Evolutionary conservation across 2,797 vertebrate species (phyloP).

Genomic region (Squalus acanthias): DNA sequence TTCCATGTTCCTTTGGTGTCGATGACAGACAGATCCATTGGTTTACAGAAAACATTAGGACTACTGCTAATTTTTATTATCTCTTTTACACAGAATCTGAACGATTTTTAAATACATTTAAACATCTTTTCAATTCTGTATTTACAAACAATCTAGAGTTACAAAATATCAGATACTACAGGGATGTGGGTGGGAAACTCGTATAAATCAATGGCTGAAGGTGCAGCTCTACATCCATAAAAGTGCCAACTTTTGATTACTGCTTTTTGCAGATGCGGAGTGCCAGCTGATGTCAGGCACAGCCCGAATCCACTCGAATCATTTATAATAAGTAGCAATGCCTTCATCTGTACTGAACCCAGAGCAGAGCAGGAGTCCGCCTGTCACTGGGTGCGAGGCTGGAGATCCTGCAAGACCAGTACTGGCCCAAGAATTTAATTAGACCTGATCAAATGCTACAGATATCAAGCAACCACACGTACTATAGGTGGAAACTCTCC

Average conservation of each 20-base stretch:
- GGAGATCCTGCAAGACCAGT: not conserved
- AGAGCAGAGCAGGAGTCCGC: not conserved
- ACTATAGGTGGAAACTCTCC: not conserved
- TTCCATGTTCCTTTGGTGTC: not conserved
- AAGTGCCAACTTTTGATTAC: not conserved
- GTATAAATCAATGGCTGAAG: not conserved
- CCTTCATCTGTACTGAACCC: not conserved
- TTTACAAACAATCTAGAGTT: slow-evolving; percentile 3
- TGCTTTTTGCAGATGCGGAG: not conserved
- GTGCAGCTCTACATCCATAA: not conserved
- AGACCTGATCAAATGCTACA: not conserved
- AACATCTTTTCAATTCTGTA: not conserved
- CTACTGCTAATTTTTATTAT: not conserved
- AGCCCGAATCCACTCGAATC: not conserved
- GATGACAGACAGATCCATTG: not conserved
- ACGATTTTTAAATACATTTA: not conserved
- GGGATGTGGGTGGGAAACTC: not conserved
- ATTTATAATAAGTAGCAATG: not conserved
- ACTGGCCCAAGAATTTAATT: slow-evolving; percentile 9
- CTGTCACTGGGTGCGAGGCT: too few relatives aligned
- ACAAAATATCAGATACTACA: not conserved
- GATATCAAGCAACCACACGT: not conserved
- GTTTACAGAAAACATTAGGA: not conserved
- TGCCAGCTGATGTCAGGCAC: not conserved
- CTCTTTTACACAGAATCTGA: not conserved